Base-by-base conservation (phyloP, 2,113 vertebrate species). In the Orycteropus afer region DNA sequence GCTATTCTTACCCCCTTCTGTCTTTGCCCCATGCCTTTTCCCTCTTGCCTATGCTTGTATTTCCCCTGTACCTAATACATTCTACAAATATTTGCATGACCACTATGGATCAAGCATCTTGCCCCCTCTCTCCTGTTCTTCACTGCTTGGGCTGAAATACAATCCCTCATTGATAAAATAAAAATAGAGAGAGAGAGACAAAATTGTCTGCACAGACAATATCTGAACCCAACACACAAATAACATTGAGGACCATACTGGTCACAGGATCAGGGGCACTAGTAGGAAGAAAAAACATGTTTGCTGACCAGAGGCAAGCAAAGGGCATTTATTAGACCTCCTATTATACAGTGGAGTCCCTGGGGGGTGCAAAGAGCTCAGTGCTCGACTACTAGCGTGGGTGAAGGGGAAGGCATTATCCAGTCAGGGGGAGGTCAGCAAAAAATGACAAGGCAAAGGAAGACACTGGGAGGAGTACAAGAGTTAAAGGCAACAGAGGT, bases 161-260 rank as follows among this genome's bases (percentile, higher is more conserved):
- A 87, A 29, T 84, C 12, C 40, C 17, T 53, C 37, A 89, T 51
- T 80, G 84, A 79, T 82, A 86, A 89, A 5, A 18, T 34, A 69
- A 53, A 53, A 53, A 53, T 15, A 53, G 15, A 53, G 51, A 53
- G 15, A 53, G 9, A 53, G 15, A 53, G 34, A 1, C 78, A 59
- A 91, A 86, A 80, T 22, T 77, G 37, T 83, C 61, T 51, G 37
- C 59, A 84, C 53, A 92, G 61, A 67, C 1, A 49, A 40, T 93
- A 61, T 93, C 32, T 69, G 63, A 92, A 90, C 32, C 8, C 79
- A 69, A 59, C 34, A 95, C n/a, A 42, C 37, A 93, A 93, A 86
- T 0, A 47, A 55, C 17, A 65, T 14, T 53, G 83, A 79, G 11
- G 71, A 83, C 45, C 18, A 49, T 78, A 82, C 61, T 55, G 17